phyloP scores from a whole-genome alignment of 2,888 invertebrate genomes.

The Oscheius sp. region DNA sequence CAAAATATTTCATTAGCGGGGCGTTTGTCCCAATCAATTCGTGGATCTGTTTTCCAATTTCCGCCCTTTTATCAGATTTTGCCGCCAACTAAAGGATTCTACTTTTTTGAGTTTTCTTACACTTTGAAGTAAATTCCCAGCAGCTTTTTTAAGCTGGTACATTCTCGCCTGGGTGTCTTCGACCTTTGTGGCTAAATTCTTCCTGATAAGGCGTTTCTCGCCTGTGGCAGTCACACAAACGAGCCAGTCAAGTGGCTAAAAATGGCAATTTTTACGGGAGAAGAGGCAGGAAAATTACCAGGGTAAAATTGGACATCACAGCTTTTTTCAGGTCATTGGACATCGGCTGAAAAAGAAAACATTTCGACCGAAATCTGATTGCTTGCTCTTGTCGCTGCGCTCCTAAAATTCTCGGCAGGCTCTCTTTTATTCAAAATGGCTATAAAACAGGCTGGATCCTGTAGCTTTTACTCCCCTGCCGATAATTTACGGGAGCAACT shows the following conservation, averaged over 20 bases:
- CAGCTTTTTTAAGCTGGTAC: conserved; percentile 1
- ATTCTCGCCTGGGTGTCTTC: conserved; percentile 9
- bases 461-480: not conserved
- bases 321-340: conserved; percentile 2
- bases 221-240: conserved; percentile 4
- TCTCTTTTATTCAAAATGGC: too few species aligned
- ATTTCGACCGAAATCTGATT: too few species aligned
- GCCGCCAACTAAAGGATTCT: not conserved
- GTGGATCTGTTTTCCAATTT: conserved; percentile 1
- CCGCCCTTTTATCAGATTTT: not conserved
- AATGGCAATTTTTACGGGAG: not conserved
- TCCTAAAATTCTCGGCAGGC: too few species aligned
- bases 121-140: not conserved
- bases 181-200: not conserved
- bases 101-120: not conserved
- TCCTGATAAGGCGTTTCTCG: conserved; percentile 5
- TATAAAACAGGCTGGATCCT: too few species aligned
- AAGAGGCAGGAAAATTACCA: not conserved
- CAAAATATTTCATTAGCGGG: not conserved
- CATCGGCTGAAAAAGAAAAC: conserved; percentile 7
- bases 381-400: too few species aligned
- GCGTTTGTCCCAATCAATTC: not conserved
- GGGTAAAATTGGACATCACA: not conserved
- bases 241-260: conserved; percentile 11
- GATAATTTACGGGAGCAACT: too few species aligned